These are phyloP conservation scores for Syngnathus scovelli DNA, from an alignment of 2,113 vertebrate genomes.

Conservation along the genomic window DNA sequence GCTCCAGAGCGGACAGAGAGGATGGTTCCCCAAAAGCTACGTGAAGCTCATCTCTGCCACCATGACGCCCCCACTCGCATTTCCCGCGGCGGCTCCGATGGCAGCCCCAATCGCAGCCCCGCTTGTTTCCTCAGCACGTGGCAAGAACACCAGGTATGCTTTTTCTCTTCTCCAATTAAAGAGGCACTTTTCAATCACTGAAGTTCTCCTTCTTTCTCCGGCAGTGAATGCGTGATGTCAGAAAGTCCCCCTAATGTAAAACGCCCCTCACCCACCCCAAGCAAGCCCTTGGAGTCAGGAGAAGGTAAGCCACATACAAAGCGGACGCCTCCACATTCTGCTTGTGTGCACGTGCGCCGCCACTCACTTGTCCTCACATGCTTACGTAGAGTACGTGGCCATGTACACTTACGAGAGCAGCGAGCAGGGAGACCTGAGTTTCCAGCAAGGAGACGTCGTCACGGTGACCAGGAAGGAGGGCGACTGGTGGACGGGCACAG, in stretches of 20 bases:
- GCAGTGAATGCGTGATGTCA: slow-evolving; percentile 81
- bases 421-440: slow-evolving; percentile 96
- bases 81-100: not conserved
- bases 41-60: slow-evolving; percentile 96
- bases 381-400: slow-evolving; percentile 84
- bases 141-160: slow-evolving; percentile 48
- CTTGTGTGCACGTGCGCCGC: fast-evolving
- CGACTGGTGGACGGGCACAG: slow-evolving; percentile 96
- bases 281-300: slow-evolving; percentile 76
- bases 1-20: slow-evolving; percentile 90
- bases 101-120: slow-evolving; percentile 67
- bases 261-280: slow-evolving; percentile 83
- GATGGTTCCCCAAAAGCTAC: slow-evolving; percentile 98
- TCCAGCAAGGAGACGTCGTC: slow-evolving; percentile 96
- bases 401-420: slow-evolving; percentile 99
- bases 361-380: not conserved
- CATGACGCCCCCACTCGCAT: slow-evolving; percentile 33
- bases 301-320: slow-evolving; percentile 76
- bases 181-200: not conserved
- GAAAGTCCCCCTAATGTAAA: slow-evolving; percentile 90
- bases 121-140: slow-evolving; percentile 9
- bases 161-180: not conserved
- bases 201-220: not conserved
- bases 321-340: no score
- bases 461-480: slow-evolving; percentile 96